Evolutionary conservation across 2,888 invertebrate species (phyloP), one percentile per base, ranked within the genome.

Genomic region (Drosophila nr. perissopoda): DNA sequence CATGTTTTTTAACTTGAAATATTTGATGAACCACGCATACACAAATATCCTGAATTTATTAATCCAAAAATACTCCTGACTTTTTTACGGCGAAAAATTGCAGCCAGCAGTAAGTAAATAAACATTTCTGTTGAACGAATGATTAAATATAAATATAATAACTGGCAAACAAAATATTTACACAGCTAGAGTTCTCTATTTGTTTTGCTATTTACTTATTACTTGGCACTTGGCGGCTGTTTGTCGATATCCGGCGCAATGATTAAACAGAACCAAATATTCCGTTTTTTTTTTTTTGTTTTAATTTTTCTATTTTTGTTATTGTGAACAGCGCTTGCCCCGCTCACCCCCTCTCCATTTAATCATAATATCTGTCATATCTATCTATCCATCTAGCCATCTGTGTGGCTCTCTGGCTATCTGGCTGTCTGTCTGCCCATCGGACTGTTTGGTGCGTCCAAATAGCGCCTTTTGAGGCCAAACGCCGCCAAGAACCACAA

Each of bases 381-480:
- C 27, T 13, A n/a, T 29, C 29, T 38, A 33, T 49, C 45, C 33
- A 25, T 34, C n/a, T n/a, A 34, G n/a, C 49, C 21, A 51, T 49
- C 53, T 52, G n/a, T 59, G 11, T 34, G 31, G 42, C 21, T 27
- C 45, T 29, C 18, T 34, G 29, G n/a, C 64, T 33, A 45, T 51
- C 73, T 61, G 63, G 29, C 57, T 62, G 38, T 59, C 61, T 70
- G 61, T 48, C 52, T 60, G 54, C 40, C 48, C 36, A 48, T 38
- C 67, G 57, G 42, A 45, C 29, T 31, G 21, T 49, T 45, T 58
- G 29, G 48, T 75, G 74, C 73, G 82, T 56, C 27, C 74, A 69
- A 74, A 69, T 60, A 64, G 68, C 75, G 69, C 87, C 83, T 72
- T 87, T 78, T 84, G 78, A 52, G 78, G 85, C 54, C 70, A 65